Base-by-base conservation (phyloP, 2,797 vertebrate species). In the Chanos chanos region DNA sequence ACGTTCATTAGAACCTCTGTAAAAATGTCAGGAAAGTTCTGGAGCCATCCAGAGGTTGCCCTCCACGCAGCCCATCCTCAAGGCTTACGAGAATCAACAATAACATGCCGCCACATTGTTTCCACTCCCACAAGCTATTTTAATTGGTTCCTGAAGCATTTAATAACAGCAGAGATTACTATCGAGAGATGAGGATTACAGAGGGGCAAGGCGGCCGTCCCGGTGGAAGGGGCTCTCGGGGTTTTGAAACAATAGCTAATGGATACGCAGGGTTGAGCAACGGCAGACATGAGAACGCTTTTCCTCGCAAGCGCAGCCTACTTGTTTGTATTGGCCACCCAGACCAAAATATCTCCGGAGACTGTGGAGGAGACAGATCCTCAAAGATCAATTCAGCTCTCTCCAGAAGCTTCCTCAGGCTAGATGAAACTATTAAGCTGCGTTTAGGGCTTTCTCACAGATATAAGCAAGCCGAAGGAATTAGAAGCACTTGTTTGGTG, bases 241-340 rank as follows among this genome's bases (percentile, higher is more conserved):
- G n/a, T n/a, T n/a, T 47, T 54, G 60, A 70, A 81, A 83, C 83
- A 82, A 86, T 78, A 77, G 78, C 78, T 83, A 83, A 84, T 85
- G 80, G 77, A 77, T 34, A 30, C 34, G n/a, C 59, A 82, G 80
- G 79, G 83, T n/a, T n/a, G n/a, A 83, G 79, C 81, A 61, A 65
- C 34, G 64, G 66, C 67, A 80, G 78, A 77, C 80, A 70, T 18
- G 64, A 57, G 72, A 82, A 77, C 28, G 53, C 71, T 83, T 79
- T 77, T 82, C 49, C 56, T 77, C 74, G 53, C 48, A 73, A 61
- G 79, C 79, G 75, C 76, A 68, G 57, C 68, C 40, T 34, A 43
- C 34, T 61, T 68, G 69, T 64, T 75, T 63, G 48, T 61, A 37
- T 67, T 71, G 66, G 66, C 60, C 66, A 64, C 51, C 47, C 50